Evolutionary conservation across 2,888 invertebrate species (phyloP).

Genomic region (Leptinotarsa haldemani): DNA sequence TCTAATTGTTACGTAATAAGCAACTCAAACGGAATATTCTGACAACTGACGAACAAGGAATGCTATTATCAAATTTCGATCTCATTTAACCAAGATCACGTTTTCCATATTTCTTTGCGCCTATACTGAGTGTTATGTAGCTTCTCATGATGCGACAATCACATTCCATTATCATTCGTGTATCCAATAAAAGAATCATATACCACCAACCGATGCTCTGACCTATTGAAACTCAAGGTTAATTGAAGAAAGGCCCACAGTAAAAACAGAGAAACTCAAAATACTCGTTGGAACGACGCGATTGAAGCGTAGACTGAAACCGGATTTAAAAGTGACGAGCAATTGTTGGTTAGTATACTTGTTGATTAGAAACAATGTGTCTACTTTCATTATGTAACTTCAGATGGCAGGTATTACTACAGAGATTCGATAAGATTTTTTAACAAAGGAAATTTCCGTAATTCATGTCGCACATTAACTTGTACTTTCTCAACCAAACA

Average conservation of each 20-base stretch:
- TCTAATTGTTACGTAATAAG: too few species aligned
- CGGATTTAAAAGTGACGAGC: not conserved
- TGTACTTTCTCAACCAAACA: not conserved
- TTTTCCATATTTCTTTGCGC: too few species aligned
- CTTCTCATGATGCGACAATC: constrained; percentile 20
- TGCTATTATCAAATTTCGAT: too few species aligned
- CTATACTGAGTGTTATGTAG: not conserved
- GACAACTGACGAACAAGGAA: too few species aligned
- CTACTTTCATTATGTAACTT: too few species aligned
- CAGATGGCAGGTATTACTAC: too few species aligned
- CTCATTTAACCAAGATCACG: too few species aligned
- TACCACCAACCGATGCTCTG: constrained; percentile 27
- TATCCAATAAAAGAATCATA: constrained; percentile 14
- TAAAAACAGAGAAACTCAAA: not conserved
- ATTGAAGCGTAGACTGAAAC: not conserved
- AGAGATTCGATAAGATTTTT: too few species aligned
- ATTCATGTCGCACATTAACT: not conserved
- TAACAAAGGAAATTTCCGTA: too few species aligned
- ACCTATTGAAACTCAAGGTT: constrained; percentile 23
- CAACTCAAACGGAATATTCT: too few species aligned
- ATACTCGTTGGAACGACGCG: not conserved
- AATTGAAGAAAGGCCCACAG: constrained; percentile 23
- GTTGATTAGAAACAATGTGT: not conserved
- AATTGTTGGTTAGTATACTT: not conserved
- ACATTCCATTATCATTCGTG: constrained; percentile 18